phyloP scores from a whole-genome alignment of 2,113 vertebrate genomes.

The Muntiacus muntjak region DNA sequence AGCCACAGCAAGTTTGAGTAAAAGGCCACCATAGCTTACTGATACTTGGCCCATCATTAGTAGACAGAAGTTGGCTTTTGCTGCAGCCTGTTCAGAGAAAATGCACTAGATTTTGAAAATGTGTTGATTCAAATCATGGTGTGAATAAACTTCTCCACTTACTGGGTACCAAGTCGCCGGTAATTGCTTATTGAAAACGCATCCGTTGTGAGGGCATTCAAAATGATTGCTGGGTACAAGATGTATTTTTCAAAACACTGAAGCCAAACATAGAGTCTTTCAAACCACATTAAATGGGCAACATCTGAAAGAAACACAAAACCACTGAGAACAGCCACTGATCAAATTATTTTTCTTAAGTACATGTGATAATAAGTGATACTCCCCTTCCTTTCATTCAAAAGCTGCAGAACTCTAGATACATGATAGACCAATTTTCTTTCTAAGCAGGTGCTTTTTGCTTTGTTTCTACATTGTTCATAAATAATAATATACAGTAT shows the following conservation, averaged over 20 bases:
- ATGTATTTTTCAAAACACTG: slow-evolving; percentile 97
- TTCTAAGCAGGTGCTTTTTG: neutral
- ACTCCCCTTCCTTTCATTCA: neutral
- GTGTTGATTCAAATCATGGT: neutral
- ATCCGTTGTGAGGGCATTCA: slow-evolving; percentile 96
- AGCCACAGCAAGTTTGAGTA: neutral
- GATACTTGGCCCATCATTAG: neutral
- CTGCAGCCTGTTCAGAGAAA: neutral
- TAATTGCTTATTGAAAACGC: slow-evolving; percentile 94
- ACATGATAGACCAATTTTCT: neutral
- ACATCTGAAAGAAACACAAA: slow-evolving; percentile 87
- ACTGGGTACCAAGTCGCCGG: slow-evolving; percentile 94
- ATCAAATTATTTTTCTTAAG: slow-evolving; percentile 34
- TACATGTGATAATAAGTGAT: neutral
- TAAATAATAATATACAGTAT: neutral
- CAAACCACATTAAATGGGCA: slow-evolving; percentile 98
- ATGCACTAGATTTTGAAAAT: neutral
- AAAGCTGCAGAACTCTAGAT: neutral
- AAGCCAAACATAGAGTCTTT: slow-evolving; percentile 95
- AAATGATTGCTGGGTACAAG: slow-evolving; percentile 94
- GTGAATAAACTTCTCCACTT: slow-evolving; percentile 79
- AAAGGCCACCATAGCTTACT: slow-evolving; percentile 38
- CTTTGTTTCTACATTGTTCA: neutral
- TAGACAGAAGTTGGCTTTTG: neutral
- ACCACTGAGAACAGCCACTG: neutral